Evolutionary conservation across 2,888 invertebrate genomes (phyloP).

Genomic region (Abscondita cerata): DNA sequence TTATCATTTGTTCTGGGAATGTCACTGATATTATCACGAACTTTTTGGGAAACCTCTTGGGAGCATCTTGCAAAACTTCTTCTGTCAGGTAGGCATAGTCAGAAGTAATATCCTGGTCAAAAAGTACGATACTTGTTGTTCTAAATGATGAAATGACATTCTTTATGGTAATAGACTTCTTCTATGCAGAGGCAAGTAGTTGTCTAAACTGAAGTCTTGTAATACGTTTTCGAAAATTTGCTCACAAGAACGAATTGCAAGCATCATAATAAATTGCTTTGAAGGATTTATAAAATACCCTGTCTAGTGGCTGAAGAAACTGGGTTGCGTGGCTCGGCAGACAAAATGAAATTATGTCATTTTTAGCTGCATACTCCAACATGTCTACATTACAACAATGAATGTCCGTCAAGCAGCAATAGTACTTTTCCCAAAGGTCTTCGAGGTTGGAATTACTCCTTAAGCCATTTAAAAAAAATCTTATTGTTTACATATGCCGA

Average conservation of each 20-base stretch:
- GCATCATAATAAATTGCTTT: conserved; percentile 29
- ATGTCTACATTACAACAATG: conserved; percentile 37
- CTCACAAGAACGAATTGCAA: conserved; percentile 27
- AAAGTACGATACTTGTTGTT: conserved; percentile 32
- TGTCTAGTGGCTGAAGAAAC: conserved; percentile 36
- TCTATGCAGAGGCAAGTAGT: conserved; percentile 22
- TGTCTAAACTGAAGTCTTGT: conserved; percentile 32
- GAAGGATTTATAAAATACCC: conserved; percentile 24
- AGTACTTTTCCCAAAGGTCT: conserved; percentile 34
- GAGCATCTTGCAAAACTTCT: not conserved
- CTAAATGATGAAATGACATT: conserved; percentile 28
- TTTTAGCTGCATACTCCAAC: conserved; percentile 28
- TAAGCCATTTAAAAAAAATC: conserved; percentile 44
- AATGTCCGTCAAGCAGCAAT: conserved; percentile 37
- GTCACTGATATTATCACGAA: not conserved
- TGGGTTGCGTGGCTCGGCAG: conserved; percentile 37
- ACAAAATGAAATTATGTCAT: conserved; percentile 25
- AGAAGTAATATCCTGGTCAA: conserved; percentile 14
- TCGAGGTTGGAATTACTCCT: conserved; percentile 38
- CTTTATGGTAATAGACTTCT: conserved; percentile 28
- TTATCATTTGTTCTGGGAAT: not conserved
- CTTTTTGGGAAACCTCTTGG: conserved; percentile 8
- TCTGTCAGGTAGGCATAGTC: conserved; percentile 19
- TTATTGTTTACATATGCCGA: conserved; percentile 43
- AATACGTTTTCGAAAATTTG: conserved; percentile 27